phyloP scores from a whole-genome alignment of 2,113 vertebrate species.

The Vidua chalybeata region DNA sequence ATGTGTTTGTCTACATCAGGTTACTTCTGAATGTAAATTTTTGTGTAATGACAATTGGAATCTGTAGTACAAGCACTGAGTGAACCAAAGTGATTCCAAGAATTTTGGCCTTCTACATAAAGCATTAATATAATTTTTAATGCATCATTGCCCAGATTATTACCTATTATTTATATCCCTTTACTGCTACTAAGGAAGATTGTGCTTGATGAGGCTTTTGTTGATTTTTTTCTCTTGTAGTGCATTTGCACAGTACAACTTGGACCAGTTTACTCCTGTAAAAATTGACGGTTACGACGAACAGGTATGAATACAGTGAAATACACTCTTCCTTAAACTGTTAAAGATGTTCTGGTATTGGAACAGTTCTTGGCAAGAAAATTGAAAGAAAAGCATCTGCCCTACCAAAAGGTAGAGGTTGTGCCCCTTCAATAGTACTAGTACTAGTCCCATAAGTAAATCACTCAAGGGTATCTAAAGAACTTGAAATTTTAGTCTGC shows the following conservation, averaged over 20 bases:
- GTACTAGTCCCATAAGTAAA: not conserved
- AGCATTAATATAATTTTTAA: not conserved
- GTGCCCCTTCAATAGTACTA: not conserved
- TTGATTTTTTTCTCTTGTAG: constrained; percentile 65
- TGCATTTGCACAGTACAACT: constrained; percentile 97
- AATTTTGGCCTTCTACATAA: not conserved
- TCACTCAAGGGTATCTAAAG: not conserved
- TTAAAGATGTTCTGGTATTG: not conserved
- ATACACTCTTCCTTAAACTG: not conserved
- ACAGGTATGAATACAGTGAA: constrained; percentile 79
- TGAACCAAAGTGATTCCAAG: not conserved
- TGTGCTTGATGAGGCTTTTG: not conserved
- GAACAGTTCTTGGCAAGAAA: not conserved
- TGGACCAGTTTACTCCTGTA: constrained; percentile 98
- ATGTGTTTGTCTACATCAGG: not conserved
- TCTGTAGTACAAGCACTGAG: not conserved
- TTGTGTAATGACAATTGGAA: not conserved
- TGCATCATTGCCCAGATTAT: not conserved
- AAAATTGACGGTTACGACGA: constrained; percentile 94
- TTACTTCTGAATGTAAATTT: not conserved
- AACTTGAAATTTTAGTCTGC: not conserved
- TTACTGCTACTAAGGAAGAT: not conserved
- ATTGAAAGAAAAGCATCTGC: not conserved
- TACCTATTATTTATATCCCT: not conserved
- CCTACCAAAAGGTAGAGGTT: not conserved